Base-by-base conservation (phyloP, 2,797 vertebrate species). In the Geotrypetes seraphini region DNA sequence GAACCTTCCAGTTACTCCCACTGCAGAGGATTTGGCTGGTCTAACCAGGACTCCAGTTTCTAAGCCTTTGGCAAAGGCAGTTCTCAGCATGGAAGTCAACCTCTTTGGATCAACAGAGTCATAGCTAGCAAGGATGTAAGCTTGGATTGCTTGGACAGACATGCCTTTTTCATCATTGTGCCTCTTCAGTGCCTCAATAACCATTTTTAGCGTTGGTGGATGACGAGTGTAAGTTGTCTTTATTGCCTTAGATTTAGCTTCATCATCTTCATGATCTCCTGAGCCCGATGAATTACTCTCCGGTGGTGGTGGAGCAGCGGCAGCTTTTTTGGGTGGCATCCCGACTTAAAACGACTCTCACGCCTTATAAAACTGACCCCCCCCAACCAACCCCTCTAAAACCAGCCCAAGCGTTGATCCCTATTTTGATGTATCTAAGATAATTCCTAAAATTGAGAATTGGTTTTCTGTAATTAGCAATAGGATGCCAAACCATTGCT, bases 171-270 rank as follows among this genome's bases (percentile, higher is more conserved):
- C 63, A 1, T 75, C 62, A 2, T 83, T 73, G 1, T 79, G 37
- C 0, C 63, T 82, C 33, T 7, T 63, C 10, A 97, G 55, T 0
- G 80, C 91, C 42, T 94, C 87, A 1, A 72, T 69, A 26, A 97
- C 73, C 92, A 96, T 95, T 4, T 57, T 36, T 6, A 83, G 54
- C 0, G 85, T 79, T 0, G 86, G 8, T 0, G 91, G 93, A 22
- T 83, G 78, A 1, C 1, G 12, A n/a, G 13, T 8, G 44, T 36
- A 3, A 4, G 17, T 21, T 31, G 7, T 12, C 19, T 12, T 31
- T n/a, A n/a, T n/a, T n/a, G n/a, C n/a, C n/a, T n/a, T n/a, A n/a
- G 29, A 10, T 16, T 15, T 5, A 17, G 10, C 18, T 7, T 19
- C 19, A 19, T 7, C n/a, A 1, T 19, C n/a, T n/a, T n/a, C n/a